Percentiles rank a stretch among this genome's conserved stretches.
Evolutionary conservation across 2,113 vertebrate species (phyloP).

Genomic region (Phaethornis superciliosus): DNA sequence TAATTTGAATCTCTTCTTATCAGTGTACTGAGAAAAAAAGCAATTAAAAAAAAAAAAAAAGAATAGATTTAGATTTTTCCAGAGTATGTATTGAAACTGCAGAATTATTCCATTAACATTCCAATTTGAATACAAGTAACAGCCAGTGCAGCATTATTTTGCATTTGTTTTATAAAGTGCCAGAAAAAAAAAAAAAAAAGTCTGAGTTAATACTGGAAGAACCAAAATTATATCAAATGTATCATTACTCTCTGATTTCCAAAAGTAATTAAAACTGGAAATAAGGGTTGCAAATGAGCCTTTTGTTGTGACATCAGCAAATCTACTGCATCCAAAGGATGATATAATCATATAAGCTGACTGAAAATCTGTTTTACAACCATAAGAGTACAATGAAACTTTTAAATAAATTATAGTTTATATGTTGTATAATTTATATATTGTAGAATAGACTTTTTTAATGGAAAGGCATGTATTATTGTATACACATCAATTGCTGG

Average conservation of each 20-base stretch:
- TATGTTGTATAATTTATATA: constrained; percentile 5
- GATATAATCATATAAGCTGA: constrained; percentile 52
- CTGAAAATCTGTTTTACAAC: constrained; percentile 15
- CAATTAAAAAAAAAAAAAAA: not conserved
- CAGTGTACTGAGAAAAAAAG: not conserved
- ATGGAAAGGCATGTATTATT: not conserved
- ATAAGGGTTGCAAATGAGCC: constrained; percentile 51
- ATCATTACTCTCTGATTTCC: constrained; percentile 37
- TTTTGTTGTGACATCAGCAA: constrained; percentile 61
- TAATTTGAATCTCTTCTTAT: constrained; percentile 6
- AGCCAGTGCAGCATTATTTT: constrained; percentile 41
- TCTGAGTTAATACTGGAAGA: constrained; percentile 26
- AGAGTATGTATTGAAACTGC: constrained; percentile 7
- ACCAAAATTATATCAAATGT: constrained; percentile 25
- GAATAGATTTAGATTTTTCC: constrained; percentile 13
- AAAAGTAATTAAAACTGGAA: constrained; percentile 71
- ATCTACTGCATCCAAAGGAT: constrained; percentile 36
- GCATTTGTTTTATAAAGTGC: not conserved
- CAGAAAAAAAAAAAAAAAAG: not conserved
- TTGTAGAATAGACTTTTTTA: constrained; percentile 16
- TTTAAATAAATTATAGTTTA: constrained; percentile 42
- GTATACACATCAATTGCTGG: not conserved
- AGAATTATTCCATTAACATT: constrained; percentile 43
- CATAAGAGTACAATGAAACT: not conserved
- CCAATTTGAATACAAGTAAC: constrained; percentile 39